Percentiles rank a stretch among this genome's conserved stretches.
Evolutionary conservation across 64 coral and sea anemone species (phyloP).

Genomic region (Pachyseris speciosa): DNA sequence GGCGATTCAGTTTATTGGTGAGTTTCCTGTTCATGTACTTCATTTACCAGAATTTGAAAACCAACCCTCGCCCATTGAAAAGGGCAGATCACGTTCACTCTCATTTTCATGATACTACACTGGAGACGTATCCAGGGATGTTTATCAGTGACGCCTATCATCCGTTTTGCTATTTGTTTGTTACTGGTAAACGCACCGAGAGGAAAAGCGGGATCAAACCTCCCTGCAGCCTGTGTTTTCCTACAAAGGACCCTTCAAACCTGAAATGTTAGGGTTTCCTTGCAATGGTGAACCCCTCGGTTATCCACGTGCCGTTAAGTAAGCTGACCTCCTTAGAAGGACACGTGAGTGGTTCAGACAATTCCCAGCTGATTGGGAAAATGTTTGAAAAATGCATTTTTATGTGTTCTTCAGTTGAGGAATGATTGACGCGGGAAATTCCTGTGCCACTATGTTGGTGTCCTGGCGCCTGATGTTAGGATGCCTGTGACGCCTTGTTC

Average conservation of each 20-base stretch:
- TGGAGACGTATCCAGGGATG: too few relatives aligned
- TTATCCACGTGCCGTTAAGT: too few relatives aligned
- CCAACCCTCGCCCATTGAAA: too few relatives aligned
- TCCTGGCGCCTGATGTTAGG: neutral
- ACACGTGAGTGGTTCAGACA: neutral
- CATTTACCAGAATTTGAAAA: too few relatives aligned
- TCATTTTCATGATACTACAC: too few relatives aligned
- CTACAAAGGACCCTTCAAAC: too few relatives aligned
- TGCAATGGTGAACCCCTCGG: too few relatives aligned
- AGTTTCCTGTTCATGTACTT: too few relatives aligned
- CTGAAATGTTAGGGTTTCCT: too few relatives aligned
- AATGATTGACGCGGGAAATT: neutral
- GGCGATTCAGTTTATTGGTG: conserved; percentile 96
- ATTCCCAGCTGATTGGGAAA: neutral
- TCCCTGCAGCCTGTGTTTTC: too few relatives aligned
- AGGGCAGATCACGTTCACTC: too few relatives aligned
- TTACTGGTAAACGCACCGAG: neutral
- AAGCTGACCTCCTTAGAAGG: neutral
- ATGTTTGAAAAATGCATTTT: neutral
- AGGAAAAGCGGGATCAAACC: neutral
- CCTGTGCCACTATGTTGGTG: neutral
- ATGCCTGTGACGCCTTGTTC: neutral
- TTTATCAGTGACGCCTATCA: too few relatives aligned
- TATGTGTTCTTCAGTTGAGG: neutral
- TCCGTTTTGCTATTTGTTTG: neutral